Evolutionary conservation across 2,888 invertebrate genomes (phyloP).

Genomic region (Tubiluchus corallicola): DNA sequence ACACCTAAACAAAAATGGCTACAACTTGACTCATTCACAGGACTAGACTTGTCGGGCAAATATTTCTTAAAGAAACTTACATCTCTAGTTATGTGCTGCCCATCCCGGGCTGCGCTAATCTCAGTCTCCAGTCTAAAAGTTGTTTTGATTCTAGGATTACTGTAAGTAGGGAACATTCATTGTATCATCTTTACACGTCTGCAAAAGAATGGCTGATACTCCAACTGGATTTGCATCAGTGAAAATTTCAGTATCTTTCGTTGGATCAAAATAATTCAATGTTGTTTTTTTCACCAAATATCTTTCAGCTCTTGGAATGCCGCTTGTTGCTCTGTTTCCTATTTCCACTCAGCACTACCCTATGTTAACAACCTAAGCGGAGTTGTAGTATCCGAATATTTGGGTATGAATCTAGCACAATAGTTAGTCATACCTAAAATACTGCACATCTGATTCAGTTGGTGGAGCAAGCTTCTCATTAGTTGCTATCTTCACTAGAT

Average conservation of each 20-base stretch:
- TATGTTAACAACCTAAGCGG: background rate
- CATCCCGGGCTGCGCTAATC: no score
- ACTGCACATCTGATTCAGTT: background rate
- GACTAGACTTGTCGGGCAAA: no score
- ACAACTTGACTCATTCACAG: no score
- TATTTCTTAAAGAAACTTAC: no score
- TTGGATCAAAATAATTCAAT: background rate
- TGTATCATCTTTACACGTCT: background rate
- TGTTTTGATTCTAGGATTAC: no score
- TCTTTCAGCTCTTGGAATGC: background rate
- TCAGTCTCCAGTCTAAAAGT: no score
- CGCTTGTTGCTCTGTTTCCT: background rate
- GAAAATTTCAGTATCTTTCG: background rate
- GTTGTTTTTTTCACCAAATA: background rate
- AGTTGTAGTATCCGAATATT: background rate
- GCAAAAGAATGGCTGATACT: background rate
- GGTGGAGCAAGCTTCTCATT: background rate
- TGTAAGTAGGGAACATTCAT: constrained; percentile 10
- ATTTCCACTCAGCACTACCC: background rate
- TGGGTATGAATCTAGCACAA: background rate
- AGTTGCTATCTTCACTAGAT: background rate
- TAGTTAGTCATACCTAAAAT: background rate
- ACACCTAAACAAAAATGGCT: no score
- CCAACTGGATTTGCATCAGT: background rate
- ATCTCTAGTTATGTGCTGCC: no score